These are phyloP conservation scores for Hylyphantes graminicola DNA, from an alignment of 1,140 invertebrate genomes.

Conservation along the genomic window DNA sequence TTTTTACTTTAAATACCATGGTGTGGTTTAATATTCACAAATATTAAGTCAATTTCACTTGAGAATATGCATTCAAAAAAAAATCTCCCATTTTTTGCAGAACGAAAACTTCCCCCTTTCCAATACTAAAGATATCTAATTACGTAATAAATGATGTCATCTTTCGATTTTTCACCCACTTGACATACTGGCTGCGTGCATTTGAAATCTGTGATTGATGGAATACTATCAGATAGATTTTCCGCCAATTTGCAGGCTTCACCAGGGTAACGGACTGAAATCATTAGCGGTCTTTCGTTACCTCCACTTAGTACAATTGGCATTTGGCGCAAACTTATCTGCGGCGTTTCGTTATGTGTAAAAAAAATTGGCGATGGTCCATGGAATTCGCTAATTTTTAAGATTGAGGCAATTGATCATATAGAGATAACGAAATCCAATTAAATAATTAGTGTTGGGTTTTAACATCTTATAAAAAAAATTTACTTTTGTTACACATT, in stretches of 20 bases:
- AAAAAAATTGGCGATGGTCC: conserved; percentile 31
- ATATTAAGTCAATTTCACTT: too few relatives aligned
- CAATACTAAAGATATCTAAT: conserved; percentile 8
- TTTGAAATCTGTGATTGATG: conserved; percentile 12
- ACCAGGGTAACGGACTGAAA: conserved; percentile 9
- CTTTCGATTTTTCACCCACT: background rate
- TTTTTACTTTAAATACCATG: too few relatives aligned
- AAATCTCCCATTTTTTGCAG: too few relatives aligned
- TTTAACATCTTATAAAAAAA: too few relatives aligned
- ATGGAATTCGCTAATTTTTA: background rate
- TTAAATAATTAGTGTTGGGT: too few relatives aligned
- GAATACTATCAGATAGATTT: background rate
- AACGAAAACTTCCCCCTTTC: too few relatives aligned
- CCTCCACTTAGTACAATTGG: conserved; percentile 26
- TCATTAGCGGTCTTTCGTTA: conserved; percentile 35
- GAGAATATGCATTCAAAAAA: too few relatives aligned
- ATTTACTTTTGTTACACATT: too few relatives aligned
- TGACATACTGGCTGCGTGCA: background rate
- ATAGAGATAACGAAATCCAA: too few relatives aligned
- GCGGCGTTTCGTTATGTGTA: background rate
- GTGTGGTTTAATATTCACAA: too few relatives aligned
- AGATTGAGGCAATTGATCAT: too few relatives aligned
- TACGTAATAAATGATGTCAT: conserved; percentile 17
- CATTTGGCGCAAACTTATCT: conserved; percentile 19
- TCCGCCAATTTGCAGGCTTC: background rate